phyloP scores from a whole-genome alignment of 1,140 invertebrate species.

The Sipha flava region DNA sequence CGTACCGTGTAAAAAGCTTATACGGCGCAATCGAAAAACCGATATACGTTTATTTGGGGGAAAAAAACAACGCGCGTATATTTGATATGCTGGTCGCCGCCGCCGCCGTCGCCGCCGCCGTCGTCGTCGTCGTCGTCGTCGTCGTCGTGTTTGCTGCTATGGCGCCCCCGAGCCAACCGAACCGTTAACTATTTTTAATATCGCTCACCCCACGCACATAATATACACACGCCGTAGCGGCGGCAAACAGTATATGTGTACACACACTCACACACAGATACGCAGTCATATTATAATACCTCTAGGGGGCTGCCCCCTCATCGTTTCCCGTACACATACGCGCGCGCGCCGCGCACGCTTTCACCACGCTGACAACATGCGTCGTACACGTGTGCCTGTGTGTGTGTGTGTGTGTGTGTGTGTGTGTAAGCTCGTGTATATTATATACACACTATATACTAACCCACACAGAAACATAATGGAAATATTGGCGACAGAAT shows the following conservation, averaged over 20 bases:
- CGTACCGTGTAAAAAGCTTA: too few species aligned
- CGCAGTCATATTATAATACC: not conserved
- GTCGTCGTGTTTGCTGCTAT: not conserved
- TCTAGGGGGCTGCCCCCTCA: not conserved
- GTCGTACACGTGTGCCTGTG: too few species aligned
- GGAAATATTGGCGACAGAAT: slow-evolving; percentile 32
- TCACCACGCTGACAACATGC: too few species aligned
- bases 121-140: too few species aligned
- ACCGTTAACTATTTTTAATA: slow-evolving; percentile 17
- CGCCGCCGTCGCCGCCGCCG: too few species aligned
- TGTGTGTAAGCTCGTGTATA: not conserved
- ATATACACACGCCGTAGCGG: not conserved
- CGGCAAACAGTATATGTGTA: too few species aligned
- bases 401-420: too few species aligned
- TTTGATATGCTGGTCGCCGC: too few species aligned
- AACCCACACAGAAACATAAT: slow-evolving; percentile 2
- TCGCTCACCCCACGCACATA: not conserved
- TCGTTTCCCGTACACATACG: not conserved
- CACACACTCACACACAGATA: not conserved
- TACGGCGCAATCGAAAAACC: too few species aligned
- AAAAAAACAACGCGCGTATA: too few species aligned
- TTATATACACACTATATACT: not conserved
- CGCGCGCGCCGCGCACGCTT: too few species aligned
- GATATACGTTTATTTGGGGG: too few species aligned
- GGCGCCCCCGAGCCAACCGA: not conserved